phyloP scores from a whole-genome alignment of 2,797 vertebrate species.

The Pelochelys cantorii region DNA sequence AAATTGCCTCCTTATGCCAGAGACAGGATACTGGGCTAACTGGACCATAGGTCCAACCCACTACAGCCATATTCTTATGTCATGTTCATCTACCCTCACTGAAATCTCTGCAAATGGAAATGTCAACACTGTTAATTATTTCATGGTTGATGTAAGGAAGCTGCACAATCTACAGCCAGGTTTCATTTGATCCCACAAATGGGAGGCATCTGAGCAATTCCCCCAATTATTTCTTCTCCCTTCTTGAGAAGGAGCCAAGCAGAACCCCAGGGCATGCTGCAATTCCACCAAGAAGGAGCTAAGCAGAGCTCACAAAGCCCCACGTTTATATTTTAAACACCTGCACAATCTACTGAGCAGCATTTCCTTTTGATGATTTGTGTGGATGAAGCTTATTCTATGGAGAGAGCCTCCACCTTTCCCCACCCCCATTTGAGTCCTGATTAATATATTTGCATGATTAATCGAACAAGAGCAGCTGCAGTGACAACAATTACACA shows the following conservation, averaged over 20 bases:
- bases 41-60: neutral
- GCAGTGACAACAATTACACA: neutral
- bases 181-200: neutral
- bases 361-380: neutral
- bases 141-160: neutral
- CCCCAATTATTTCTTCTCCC: neutral
- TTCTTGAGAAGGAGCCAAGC: neutral
- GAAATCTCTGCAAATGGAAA: neutral
- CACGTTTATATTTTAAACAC: neutral
- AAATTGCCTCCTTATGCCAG: neutral
- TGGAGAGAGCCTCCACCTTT: neutral
- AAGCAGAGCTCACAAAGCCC: neutral
- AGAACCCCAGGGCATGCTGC: neutral
- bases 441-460: neutral
- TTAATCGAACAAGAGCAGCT: neutral
- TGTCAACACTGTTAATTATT: neutral
- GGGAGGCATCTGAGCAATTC: neutral
- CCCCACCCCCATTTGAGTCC: neutral
- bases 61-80: neutral
- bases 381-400: neutral
- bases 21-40: neutral
- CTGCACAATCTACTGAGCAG: neutral
- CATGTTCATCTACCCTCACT: neutral
- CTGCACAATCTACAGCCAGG: neutral
- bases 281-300: neutral